phyloP scores from a whole-genome alignment of 2,797 vertebrate species.

The Moxostoma hubbsi region DNA sequence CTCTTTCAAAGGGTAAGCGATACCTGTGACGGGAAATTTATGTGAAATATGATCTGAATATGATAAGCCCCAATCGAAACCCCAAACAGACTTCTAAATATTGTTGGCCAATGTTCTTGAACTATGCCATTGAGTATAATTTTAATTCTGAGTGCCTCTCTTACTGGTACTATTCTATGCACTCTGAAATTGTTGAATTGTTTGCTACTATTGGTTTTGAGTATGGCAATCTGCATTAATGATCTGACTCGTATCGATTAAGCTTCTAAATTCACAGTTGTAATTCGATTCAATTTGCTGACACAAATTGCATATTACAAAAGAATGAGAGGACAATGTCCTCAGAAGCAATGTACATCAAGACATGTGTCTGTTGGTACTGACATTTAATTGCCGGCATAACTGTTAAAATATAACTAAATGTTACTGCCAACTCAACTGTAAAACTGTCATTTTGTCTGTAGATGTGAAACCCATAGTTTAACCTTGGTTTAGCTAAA shows the following conservation, averaged over 20 bases:
- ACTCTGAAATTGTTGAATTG: neutral
- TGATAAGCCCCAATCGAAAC: neutral
- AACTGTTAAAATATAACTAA: conserved; percentile 36
- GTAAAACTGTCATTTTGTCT: neutral
- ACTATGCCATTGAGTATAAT: neutral
- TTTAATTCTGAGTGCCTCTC: neutral
- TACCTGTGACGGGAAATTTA: neutral
- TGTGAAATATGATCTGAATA: neutral
- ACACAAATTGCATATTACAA: neutral
- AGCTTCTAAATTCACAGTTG: neutral
- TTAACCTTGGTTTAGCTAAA: conserved; percentile 7
- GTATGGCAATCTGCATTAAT: neutral
- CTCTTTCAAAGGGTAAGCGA: neutral
- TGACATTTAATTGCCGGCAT: neutral
- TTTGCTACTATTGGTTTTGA: neutral
- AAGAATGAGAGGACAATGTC: neutral
- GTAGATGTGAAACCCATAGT: neutral
- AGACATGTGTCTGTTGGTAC: neutral
- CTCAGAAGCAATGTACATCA: neutral
- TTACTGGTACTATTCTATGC: neutral
- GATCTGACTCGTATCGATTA: no score
- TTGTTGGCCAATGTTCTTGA: neutral
- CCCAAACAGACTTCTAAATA: neutral
- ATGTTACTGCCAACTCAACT: neutral
- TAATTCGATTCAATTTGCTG: conserved; percentile 2